phyloP scores from a whole-genome alignment of 2,888 invertebrate genomes.

The Agrotis ipsilon region DNA sequence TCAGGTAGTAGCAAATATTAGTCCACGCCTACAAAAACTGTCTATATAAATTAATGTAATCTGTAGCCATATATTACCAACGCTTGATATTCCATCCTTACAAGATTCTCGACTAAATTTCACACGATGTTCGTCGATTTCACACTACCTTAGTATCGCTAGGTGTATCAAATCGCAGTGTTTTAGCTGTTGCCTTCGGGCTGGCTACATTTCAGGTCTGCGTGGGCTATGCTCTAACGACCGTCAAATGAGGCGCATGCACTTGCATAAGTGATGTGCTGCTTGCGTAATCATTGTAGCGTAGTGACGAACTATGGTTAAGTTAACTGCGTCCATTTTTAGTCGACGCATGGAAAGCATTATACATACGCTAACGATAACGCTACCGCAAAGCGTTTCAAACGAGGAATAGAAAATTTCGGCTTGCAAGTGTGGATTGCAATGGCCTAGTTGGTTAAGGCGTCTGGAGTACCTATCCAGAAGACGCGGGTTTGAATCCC shows the following conservation, averaged over 20 bases:
- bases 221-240: conserved; percentile 76
- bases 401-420: no score
- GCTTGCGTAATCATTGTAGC: conserved; percentile 80
- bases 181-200: conserved; percentile 46
- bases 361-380: no score
- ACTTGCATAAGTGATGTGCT: conserved; percentile 87
- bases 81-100: not conserved
- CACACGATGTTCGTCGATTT: conserved; percentile 45
- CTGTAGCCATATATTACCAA: no score
- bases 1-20: no score
- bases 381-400: no score
- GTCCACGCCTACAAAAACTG: no score
- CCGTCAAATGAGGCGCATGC: conserved; percentile 87
- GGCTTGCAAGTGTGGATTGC: no score
- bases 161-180: conserved; percentile 53
- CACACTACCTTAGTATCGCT: conserved; percentile 41
- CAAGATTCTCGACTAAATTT: conserved; percentile 9
- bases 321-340: conserved; percentile 14
- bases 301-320: conserved; percentile 51
- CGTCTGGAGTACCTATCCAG: no score
- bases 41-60: no score
- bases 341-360: conserved; percentile 16
- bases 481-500: no score
- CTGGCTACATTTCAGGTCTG: conserved; percentile 54
- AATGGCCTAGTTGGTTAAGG: no score